Evolutionary conservation across 2,888 invertebrate genomes (phyloP), one percentile per base, ranked within the genome.

Genomic region (Lasius platythorax): DNA sequence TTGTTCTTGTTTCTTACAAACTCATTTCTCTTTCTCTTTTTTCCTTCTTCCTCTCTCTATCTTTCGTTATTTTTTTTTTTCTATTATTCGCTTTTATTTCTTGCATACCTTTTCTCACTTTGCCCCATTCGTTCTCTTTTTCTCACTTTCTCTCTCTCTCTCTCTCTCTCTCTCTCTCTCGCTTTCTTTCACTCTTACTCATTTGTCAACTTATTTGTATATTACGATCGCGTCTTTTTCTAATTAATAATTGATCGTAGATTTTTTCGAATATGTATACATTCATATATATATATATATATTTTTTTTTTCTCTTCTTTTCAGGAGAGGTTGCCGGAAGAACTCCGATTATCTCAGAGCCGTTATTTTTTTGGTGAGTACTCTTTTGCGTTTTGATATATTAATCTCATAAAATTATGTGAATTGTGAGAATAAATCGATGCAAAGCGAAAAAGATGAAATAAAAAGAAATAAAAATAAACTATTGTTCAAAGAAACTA

Each of bases 181-280:
- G 28, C 5, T 85, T 82, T 70, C 33, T 23, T 43, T 78, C 53
- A 66, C 33, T 84, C 78, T 78, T 78, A 53, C 53, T 53, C 53
- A 53, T 84, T 82, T 79, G n/a, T 84, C 83, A 18, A 67, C 79
- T 84, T 87, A 85, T 90, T 92, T 91, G 92, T 91, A 93, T 92
- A 94, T 93, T 93, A 76, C 67, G 93, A 93, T 93, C 92, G 87
- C 72, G 40, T 53, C 37, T 83, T 68, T 82, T 82, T 85, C 76
- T 87, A 85, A 91, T 92, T 91, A 93, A 91, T 93, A 93, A 94
- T 94, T 93, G 93, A 93, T 93, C 92, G 89, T 92, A 91, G 91
- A 91, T 92, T 89, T 90, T 86, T 86, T 89, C 85, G 87, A 90
- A 89, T 92, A 89, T 90, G 87, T 88, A 89, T 91, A 87, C n/a